A percentile compares a stretch with the other conserved stretches of the same genome.
phyloP scores from a whole-genome alignment of 2,888 invertebrate genomes.

The Julus scanicus region DNA sequence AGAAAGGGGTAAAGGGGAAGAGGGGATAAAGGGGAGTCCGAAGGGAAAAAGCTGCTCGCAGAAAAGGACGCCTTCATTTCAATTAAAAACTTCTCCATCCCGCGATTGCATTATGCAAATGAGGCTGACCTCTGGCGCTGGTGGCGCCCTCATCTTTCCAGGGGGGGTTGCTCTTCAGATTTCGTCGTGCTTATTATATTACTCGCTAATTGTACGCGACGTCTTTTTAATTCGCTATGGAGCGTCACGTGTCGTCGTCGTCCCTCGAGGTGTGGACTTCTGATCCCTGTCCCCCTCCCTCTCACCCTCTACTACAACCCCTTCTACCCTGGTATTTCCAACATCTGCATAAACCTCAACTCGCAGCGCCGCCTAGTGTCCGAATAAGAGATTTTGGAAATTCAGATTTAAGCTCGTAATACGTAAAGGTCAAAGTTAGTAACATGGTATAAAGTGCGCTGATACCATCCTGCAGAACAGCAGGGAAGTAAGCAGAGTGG shows the following conservation, averaged over 20 bases:
- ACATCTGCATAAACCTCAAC: too few species aligned
- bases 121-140: not conserved
- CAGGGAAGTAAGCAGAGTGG: too few species aligned
- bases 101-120: not conserved
- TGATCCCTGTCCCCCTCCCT: not conserved
- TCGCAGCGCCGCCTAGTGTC: not conserved
- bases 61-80: not conserved
- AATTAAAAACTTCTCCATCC: slow-evolving; percentile 6
- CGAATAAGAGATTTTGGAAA: too few species aligned
- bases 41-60: not conserved
- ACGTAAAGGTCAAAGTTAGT: too few species aligned
- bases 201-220: slow-evolving; percentile 33
- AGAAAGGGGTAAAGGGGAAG: slow-evolving; percentile 43
- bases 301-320: not conserved
- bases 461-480: too few species aligned
- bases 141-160: not conserved
- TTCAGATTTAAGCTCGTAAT: too few species aligned
- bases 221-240: slow-evolving; percentile 5
- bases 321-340: too few species aligned
- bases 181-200: slow-evolving; percentile 33
- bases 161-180: slow-evolving; percentile 2
- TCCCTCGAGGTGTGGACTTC: not conserved
- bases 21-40: slow-evolving; percentile 38
- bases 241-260: not conserved
- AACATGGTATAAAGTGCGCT: too few species aligned